Percentiles rank a stretch among this genome's conserved stretches.
phyloP scores from a whole-genome alignment of 2,113 vertebrate species.

The Enhydra lutris region DNA sequence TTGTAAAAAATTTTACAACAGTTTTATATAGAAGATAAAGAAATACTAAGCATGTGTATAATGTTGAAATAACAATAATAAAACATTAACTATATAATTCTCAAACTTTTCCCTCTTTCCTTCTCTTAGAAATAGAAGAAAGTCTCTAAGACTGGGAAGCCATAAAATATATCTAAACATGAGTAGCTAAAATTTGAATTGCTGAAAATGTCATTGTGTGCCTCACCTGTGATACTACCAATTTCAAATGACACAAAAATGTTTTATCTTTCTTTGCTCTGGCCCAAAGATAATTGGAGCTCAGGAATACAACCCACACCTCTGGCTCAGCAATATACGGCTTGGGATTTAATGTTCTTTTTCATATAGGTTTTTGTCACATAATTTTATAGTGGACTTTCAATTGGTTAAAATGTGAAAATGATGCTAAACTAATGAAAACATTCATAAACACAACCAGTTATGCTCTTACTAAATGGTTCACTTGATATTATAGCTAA shows the following conservation, averaged over 20 bases:
- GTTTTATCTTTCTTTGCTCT: constrained; percentile 35
- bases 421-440: not conserved
- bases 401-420: not conserved
- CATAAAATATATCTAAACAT: constrained; percentile 43
- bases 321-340: not conserved
- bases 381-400: constrained; percentile 11
- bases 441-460: not conserved
- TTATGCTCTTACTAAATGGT: not conserved
- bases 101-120: not conserved
- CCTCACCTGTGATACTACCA: not conserved
- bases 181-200: constrained; percentile 38
- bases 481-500: not conserved
- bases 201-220: constrained; percentile 35
- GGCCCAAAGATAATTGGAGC: constrained; percentile 40
- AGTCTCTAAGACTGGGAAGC: not conserved
- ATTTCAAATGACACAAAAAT: constrained; percentile 42
- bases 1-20: not conserved
- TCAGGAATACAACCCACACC: constrained; percentile 7
- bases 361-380: constrained; percentile 8
- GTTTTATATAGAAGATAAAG: not conserved
- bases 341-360: constrained; percentile 35
- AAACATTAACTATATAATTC: not conserved
- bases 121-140: not conserved
- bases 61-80: not conserved
- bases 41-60: not conserved